Evolutionary conservation across 1,140 invertebrate genomes (phyloP).

Genomic region (Cecropterus lyciades): DNA sequence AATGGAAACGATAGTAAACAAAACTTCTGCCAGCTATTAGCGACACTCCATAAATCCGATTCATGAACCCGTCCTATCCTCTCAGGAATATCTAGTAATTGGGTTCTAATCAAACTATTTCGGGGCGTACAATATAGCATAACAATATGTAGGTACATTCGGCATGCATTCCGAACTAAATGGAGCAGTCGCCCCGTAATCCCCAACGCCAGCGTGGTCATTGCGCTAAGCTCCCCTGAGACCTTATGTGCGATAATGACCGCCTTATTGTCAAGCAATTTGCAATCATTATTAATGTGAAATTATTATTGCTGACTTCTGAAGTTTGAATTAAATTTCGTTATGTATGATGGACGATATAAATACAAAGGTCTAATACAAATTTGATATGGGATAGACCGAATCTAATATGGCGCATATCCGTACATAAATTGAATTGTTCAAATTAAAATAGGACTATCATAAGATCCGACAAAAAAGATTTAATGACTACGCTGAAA

Average conservation of each 20-base stretch:
- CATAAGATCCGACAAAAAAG: no score
- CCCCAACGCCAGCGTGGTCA: slow-evolving; percentile 6
- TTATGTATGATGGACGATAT: no score
- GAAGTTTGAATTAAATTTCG: no score
- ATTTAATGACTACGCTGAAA: no score
- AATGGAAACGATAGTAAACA: no score
- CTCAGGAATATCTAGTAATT: slow-evolving; percentile 17
- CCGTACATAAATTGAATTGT: no score
- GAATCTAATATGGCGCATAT: no score
- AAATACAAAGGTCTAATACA: no score
- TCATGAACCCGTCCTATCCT: slow-evolving; percentile 4
- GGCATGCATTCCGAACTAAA: slow-evolving; percentile 11
- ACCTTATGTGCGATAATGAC: slow-evolving; percentile 18
- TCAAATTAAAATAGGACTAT: no score
- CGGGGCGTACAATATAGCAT: slow-evolving; percentile 1
- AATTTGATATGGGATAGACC: no score
- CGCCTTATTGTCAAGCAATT: slow-evolving; percentile 16
- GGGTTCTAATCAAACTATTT: slow-evolving; percentile 29
- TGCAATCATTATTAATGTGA: slow-evolving; percentile 3
- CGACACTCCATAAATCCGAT: background rate
- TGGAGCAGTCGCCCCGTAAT: slow-evolving; percentile 20
- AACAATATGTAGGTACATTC: background rate
- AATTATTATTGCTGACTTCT: no score
- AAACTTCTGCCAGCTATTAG: slow-evolving; percentile 13
- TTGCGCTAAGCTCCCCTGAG: slow-evolving; percentile 6